phyloP scores from a whole-genome alignment of 2,888 invertebrate species.

The Mimas tiliae region DNA sequence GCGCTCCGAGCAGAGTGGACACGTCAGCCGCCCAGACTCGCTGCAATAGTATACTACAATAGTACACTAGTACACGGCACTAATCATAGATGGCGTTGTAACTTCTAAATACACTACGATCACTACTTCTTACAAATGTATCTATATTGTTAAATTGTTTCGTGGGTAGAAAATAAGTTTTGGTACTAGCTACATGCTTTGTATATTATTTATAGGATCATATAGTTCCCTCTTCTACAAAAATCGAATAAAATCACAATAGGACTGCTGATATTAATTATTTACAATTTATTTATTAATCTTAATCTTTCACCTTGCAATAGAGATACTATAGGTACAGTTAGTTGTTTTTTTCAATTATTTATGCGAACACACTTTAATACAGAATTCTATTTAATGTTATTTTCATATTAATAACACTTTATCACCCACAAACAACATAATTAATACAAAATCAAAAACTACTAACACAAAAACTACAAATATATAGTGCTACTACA shows the following conservation, averaged over 20 bases:
- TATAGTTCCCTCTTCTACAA: no score
- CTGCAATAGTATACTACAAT: slow-evolving; percentile 63
- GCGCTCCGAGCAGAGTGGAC: slow-evolving; percentile 93
- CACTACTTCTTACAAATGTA: not conserved
- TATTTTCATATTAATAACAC: not conserved
- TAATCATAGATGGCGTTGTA: slow-evolving; percentile 10
- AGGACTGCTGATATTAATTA: no score
- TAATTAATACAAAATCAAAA: slow-evolving; percentile 1
- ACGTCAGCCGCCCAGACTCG: slow-evolving; percentile 91
- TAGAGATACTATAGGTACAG: not conserved
- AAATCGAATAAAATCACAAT: no score
- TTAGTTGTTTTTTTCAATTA: no score
- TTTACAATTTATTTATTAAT: no score
- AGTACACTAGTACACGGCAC: not conserved
- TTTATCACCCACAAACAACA: not conserved
- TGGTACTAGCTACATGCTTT: not conserved
- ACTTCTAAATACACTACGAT: not conserved
- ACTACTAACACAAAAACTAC: slow-evolving; percentile 7
- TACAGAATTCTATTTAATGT: not conserved
- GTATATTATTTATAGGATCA: not conserved
- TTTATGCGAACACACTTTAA: not conserved
- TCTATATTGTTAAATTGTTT: not conserved
- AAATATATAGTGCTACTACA: slow-evolving; percentile 9
- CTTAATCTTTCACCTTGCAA: not conserved
- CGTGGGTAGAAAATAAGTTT: not conserved